These are phyloP conservation scores for Sogatella furcifera DNA, from an alignment of 1,140 invertebrate genomes.

Conservation along the genomic window DNA sequence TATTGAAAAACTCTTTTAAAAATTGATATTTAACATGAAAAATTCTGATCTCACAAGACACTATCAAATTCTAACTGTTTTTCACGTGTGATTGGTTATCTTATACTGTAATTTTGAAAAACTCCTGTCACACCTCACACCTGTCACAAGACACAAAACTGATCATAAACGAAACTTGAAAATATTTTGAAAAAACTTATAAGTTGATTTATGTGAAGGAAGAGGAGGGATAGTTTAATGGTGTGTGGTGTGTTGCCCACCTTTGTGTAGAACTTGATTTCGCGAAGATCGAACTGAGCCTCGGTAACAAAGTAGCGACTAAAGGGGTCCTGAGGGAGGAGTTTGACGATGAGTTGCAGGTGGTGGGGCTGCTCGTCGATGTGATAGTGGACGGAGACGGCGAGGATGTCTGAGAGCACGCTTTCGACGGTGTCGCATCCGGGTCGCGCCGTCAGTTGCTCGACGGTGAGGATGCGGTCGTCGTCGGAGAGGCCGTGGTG, in stretches of 20 bases:
- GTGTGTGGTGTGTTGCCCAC: slow-evolving; percentile 33
- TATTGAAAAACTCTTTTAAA: too few species aligned
- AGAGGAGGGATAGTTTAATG: too few species aligned
- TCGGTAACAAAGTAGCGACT: slow-evolving; percentile 64
- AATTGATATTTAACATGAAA: too few species aligned
- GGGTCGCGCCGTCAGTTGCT: slow-evolving; percentile 22
- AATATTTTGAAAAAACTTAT: too few species aligned
- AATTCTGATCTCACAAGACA: too few species aligned
- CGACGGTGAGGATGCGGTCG: slow-evolving; percentile 14
- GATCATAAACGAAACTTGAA: too few species aligned
- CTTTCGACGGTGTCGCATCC: slow-evolving; percentile 44
- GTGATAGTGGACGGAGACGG: slow-evolving; percentile 41
- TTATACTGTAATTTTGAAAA: too few species aligned
- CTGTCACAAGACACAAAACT: too few species aligned
- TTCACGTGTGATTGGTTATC: too few species aligned
- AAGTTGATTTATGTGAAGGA: too few species aligned
- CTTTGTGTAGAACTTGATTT: slow-evolving; percentile 74
- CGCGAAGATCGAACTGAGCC: slow-evolving; percentile 67
- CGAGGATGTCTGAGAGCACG: slow-evolving; percentile 49
- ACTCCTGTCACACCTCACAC: too few species aligned
- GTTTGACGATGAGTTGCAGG: slow-evolving; percentile 57
- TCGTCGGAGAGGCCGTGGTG: slow-evolving; percentile 38
- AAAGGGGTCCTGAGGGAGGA: slow-evolving; percentile 61
- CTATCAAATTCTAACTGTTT: too few species aligned
- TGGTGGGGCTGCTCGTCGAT: slow-evolving; percentile 19